Conservation (phyloP, 1,140 invertebrate genomes). For the Drosophila repleta region DNA sequence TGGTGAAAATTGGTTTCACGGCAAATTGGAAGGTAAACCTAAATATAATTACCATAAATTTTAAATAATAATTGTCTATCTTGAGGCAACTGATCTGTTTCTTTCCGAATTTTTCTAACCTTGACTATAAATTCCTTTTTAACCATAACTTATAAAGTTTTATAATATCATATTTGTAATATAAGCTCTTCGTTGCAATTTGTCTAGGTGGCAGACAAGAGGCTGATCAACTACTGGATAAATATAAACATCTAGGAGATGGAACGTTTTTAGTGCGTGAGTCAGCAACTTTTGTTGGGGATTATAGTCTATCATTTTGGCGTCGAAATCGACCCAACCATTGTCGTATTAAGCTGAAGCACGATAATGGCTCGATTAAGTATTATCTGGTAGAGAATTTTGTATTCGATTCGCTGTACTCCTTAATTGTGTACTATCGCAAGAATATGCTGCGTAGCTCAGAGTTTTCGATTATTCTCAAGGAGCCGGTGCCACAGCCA, state of each 20-base stretch:
- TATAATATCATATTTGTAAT: neutral
- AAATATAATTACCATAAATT: no score
- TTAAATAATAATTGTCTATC: no score
- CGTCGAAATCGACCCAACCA: constrained; percentile 95
- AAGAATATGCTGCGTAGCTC: constrained; percentile 93
- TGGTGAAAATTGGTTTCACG: constrained; percentile 98
- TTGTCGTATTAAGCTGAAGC: constrained; percentile 95
- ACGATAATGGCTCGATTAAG: constrained; percentile 94
- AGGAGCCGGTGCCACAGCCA: constrained; percentile 96
- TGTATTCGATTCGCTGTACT: constrained; percentile 96
- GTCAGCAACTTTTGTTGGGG: constrained; percentile 98
- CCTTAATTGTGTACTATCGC: constrained; percentile 95
- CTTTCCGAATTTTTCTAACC: no score
- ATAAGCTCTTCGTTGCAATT: neutral
- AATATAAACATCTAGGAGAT: constrained; percentile 94
- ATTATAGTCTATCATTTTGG: constrained; percentile 98
- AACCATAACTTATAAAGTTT: neutral
- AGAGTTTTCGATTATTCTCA: constrained; percentile 94
- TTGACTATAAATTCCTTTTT: neutral
- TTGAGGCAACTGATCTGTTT: no score
- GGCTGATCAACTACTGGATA: constrained; percentile 88
- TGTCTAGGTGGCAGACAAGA: constrained; percentile 86
- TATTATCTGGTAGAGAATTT: constrained; percentile 96
- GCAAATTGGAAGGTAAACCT: constrained; percentile 88
- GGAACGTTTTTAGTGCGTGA: constrained; percentile 97